Conservation (phyloP, 2,888 invertebrate genomes). For the Eumerus sabulonum region DNA sequence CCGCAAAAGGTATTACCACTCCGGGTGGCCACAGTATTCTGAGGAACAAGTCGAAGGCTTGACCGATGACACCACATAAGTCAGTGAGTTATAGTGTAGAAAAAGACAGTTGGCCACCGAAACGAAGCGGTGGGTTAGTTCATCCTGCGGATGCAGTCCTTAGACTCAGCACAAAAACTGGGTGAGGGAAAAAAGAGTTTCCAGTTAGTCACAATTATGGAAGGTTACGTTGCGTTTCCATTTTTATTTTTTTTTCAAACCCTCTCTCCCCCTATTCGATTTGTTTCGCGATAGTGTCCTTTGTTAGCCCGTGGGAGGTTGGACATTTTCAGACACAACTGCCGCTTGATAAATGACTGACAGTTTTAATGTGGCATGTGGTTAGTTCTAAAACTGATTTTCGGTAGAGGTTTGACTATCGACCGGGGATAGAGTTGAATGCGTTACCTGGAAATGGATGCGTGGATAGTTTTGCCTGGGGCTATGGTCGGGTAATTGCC, state of each 20-base stretch:
- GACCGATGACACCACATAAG: constrained; percentile 65
- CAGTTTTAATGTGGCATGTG: constrained; percentile 53
- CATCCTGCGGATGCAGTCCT: constrained; percentile 20
- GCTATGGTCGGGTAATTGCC: constrained; percentile 7
- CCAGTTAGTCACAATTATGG: constrained; percentile 22
- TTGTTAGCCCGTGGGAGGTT: constrained; percentile 12
- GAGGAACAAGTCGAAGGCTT: constrained; percentile 37
- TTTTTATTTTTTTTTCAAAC: too few species aligned
- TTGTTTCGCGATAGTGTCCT: constrained; percentile 3
- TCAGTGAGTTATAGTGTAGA: constrained; percentile 44
- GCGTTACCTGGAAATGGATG: background rate
- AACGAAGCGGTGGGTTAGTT: background rate
- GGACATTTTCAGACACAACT: constrained; percentile 28
- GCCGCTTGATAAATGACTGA: constrained; percentile 55
- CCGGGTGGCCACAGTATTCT: background rate
- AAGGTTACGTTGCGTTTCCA: background rate
- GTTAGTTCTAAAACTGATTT: constrained; percentile 55
- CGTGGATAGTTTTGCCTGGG: background rate
- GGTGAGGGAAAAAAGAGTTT: background rate
- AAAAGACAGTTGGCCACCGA: background rate
- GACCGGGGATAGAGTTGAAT: background rate
- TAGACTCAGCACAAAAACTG: constrained; percentile 4
- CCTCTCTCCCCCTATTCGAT: too few species aligned
- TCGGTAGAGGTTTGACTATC: constrained; percentile 11
- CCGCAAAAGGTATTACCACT: constrained; percentile 20